phyloP scores from a whole-genome alignment of 1,140 invertebrate genomes.

The Leptinotarsa defecta region DNA sequence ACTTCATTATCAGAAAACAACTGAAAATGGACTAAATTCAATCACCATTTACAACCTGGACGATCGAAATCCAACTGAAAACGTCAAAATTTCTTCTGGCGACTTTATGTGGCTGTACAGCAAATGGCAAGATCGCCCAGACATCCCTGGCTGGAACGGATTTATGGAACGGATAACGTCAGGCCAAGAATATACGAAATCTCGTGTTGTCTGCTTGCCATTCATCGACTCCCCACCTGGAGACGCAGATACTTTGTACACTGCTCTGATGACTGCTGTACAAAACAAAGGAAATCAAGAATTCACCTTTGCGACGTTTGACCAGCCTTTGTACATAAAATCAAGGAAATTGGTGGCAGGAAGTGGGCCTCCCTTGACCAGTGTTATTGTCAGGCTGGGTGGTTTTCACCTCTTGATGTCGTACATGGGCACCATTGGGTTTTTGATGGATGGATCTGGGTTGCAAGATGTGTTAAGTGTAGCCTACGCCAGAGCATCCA shows the following conservation, averaged over 20 bases:
- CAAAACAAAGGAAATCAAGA: constrained; percentile 27
- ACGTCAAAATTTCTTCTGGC: too few species aligned
- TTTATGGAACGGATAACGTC: constrained; percentile 19
- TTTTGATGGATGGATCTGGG: constrained; percentile 39
- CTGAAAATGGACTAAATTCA: neutral
- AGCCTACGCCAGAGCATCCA: constrained; percentile 42
- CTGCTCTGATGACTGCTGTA: constrained; percentile 50
- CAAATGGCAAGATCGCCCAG: constrained; percentile 31
- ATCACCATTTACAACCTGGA: too few species aligned
- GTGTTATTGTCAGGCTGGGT: constrained; percentile 40
- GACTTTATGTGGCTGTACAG: constrained; percentile 39
- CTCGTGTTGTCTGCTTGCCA: constrained; percentile 49
- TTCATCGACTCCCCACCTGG: constrained; percentile 52
- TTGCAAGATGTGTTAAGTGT: constrained; percentile 38
- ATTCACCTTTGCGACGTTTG: constrained; percentile 48
- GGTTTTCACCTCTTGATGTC: constrained; percentile 53
- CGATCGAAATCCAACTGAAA: too few species aligned
- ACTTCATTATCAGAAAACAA: constrained; percentile 18
- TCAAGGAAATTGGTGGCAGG: constrained; percentile 36
- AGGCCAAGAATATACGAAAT: neutral
- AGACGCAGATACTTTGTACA: constrained; percentile 50
- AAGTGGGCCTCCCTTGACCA: constrained; percentile 9
- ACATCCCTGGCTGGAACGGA: constrained; percentile 35
- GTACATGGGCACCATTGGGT: constrained; percentile 36
- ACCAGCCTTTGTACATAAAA: constrained; percentile 37